phyloP scores from a whole-genome alignment of 2,113 vertebrate genomes.

The Leptosomus discolor region DNA sequence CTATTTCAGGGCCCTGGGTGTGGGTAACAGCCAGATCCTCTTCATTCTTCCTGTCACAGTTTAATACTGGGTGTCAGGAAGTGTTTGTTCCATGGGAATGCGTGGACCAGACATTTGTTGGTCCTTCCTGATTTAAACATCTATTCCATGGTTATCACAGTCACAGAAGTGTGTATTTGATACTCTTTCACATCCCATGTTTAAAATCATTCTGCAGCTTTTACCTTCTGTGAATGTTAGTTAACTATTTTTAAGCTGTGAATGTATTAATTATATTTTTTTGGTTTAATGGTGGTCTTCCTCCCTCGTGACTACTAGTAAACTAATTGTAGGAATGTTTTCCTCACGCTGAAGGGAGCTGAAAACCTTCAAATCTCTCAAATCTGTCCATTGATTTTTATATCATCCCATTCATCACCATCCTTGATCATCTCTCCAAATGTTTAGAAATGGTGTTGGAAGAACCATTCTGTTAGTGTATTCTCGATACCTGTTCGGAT shows the following conservation, averaged over 20 bases:
- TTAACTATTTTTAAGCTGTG: not conserved
- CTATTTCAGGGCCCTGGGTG: not conserved
- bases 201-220: not conserved
- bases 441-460: not conserved
- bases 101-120: not conserved
- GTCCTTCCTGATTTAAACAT: not conserved
- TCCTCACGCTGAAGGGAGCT: not conserved
- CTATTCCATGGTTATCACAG: not conserved
- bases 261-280: not conserved
- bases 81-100: not conserved
- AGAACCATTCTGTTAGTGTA: not conserved
- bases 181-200: not conserved
- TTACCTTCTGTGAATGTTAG: not conserved
- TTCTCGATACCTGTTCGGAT: not conserved
- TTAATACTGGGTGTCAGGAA: not conserved
- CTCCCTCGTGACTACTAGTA: not conserved
- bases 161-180: not conserved
- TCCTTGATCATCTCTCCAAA: not conserved
- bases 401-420: not conserved
- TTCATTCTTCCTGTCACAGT: not conserved
- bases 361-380: not conserved
- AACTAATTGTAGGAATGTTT: not conserved
- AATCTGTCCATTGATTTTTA: not conserved
- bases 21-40: not conserved
- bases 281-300: not conserved